Conservation (phyloP, 2,888 invertebrate species). For the Drosophila trichaetosa region DNA sequence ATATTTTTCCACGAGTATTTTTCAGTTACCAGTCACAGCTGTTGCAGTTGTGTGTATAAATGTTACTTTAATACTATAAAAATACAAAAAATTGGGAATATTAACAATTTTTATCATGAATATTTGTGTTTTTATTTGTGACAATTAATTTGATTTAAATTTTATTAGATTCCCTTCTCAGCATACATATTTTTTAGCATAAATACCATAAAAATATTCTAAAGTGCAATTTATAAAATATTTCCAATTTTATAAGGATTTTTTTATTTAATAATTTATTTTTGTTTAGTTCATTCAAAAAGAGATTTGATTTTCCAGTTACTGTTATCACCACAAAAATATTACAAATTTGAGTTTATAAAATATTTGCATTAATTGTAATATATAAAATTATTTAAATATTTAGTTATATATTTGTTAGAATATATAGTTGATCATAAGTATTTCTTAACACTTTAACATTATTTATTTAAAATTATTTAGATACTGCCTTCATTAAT, state of each 20-base stretch:
- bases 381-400: neutral
- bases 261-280: neutral
- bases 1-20: constrained; percentile 20
- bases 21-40: neutral
- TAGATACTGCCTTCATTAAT: no score
- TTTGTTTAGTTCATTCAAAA: neutral
- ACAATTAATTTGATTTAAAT: neutral
- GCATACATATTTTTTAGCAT: neutral
- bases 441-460: no score
- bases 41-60: neutral
- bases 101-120: neutral
- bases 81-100: neutral
- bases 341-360: neutral
- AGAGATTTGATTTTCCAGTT: no score
- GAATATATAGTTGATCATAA: no score
- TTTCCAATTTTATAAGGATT: neutral
- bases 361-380: neutral
- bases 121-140: neutral
- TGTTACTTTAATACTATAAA: neutral
- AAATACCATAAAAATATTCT: neutral
- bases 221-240: neutral
- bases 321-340: neutral
- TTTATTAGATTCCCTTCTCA: neutral
- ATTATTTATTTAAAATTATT: neutral
- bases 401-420: neutral